Evolutionary conservation across 2,888 invertebrate species (phyloP).

Genomic region (Drosophila kuntzei): DNA sequence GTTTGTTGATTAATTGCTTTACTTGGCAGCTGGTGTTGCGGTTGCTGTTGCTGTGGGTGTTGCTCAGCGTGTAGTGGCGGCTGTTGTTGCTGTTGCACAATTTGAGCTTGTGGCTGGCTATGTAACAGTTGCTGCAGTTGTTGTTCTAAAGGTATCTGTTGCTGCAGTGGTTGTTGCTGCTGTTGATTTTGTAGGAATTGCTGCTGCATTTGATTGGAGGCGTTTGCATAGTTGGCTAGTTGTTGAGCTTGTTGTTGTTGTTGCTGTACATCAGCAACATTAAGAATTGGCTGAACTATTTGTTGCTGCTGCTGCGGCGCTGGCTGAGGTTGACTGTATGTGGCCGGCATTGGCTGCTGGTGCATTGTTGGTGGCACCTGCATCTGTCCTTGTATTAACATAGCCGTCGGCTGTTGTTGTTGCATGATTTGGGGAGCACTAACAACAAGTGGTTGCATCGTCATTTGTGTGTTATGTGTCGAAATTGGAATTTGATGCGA

Average conservation of each 20-base stretch:
- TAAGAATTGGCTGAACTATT: conserved; percentile 42
- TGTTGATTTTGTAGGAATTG: conserved; percentile 53
- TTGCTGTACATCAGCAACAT: conserved; percentile 57
- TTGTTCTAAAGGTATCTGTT: conserved; percentile 63
- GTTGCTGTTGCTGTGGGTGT: conserved; percentile 41
- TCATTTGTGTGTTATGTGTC: conserved; percentile 85
- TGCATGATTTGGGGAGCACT: conserved; percentile 83
- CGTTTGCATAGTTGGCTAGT: conserved; percentile 54
- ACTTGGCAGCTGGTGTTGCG: conserved; percentile 35
- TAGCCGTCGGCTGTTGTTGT: conserved; percentile 73
- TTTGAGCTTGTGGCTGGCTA: conserved; percentile 53
- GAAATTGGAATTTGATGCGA: conserved; percentile 55
- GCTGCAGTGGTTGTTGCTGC: conserved; percentile 56
- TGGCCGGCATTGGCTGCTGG: conserved; percentile 46
- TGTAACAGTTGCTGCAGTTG: conserved; percentile 67
- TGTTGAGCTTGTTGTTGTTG: conserved; percentile 58
- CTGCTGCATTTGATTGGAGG: conserved; percentile 47
- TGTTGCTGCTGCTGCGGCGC: conserved; percentile 45
- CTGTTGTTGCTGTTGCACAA: conserved; percentile 61
- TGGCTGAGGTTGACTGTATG: conserved; percentile 49
- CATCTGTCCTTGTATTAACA: conserved; percentile 67
- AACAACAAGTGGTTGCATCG: conserved; percentile 86
- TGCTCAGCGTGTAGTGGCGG: conserved; percentile 29
- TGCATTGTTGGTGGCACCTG: conserved; percentile 65
- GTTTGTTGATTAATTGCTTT: conserved; percentile 31